These are phyloP conservation scores for Aphelinus atriplicis DNA, from an alignment of 1,140 invertebrate genomes.

Conservation along the genomic window DNA sequence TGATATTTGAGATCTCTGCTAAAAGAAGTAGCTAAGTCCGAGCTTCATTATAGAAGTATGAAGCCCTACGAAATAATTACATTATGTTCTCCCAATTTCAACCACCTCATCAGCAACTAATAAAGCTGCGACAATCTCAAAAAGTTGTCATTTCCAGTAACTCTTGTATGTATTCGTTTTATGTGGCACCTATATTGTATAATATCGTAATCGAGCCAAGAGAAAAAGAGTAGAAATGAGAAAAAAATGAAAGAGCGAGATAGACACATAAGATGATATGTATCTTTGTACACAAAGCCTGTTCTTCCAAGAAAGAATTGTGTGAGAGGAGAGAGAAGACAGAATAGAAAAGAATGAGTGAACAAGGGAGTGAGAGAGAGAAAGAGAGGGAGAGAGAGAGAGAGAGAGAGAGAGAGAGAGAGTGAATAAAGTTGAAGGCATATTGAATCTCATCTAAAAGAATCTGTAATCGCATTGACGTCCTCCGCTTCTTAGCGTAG, in stretches of 20 bases:
- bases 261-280: slow-evolving; percentile 6
- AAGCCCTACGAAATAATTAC: too few species aligned
- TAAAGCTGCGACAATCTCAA: slow-evolving; percentile 34
- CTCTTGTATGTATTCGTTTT: slow-evolving; percentile 16
- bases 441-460: slow-evolving; percentile 32
- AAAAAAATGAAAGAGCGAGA: not conserved
- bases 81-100: not conserved
- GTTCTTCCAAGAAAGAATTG: slow-evolving; percentile 29
- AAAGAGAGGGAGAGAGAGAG: not conserved
- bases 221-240: not conserved
- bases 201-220: slow-evolving; percentile 20
- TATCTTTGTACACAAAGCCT: slow-evolving; percentile 33
- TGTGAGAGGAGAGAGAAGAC: not conserved
- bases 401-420: not conserved
- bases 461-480: slow-evolving; percentile 18
- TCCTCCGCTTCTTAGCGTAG: slow-evolving; percentile 16
- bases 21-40: too few species aligned
- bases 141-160: slow-evolving; percentile 21
- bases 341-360: not conserved
- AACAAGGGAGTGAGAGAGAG: not conserved
- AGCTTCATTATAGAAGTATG: too few species aligned
- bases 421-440: not conserved
- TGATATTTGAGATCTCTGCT: too few species aligned
- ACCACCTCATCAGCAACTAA: slow-evolving; percentile 7
- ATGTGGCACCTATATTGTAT: slow-evolving; percentile 7